Evolutionary conservation across 2,113 vertebrate genomes (phyloP).

Genomic region (Crypturellus undulatus): DNA sequence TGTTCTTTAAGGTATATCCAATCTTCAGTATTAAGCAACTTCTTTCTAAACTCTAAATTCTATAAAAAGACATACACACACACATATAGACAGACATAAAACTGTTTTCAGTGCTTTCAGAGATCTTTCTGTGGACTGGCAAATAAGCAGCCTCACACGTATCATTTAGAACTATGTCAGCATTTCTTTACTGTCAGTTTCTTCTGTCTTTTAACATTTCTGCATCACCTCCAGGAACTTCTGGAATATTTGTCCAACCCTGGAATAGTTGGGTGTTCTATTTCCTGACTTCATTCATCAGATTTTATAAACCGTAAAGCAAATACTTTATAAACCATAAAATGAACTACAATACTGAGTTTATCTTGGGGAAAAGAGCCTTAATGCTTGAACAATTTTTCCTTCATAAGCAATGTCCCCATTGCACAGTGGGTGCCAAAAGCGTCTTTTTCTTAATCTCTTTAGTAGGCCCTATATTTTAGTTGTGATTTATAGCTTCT

Average conservation of each 20-base stretch:
- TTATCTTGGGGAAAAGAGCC: not conserved
- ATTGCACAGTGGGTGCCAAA: not conserved
- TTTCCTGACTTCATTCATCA: slow-evolving; percentile 6
- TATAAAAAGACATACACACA: not conserved
- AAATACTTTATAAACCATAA: slow-evolving; percentile 26
- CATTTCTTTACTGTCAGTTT: not conserved
- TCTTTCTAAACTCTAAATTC: not conserved
- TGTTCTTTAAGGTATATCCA: not conserved
- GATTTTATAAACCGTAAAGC: slow-evolving; percentile 35
- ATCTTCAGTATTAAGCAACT: not conserved
- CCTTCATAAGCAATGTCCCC: slow-evolving; percentile 34
- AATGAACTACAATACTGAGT: not conserved
- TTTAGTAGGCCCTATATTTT: slow-evolving; percentile 38
- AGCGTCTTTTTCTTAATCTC: slow-evolving; percentile 26
- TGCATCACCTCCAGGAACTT: not conserved
- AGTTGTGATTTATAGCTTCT: slow-evolving; percentile 42
- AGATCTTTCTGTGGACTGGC: not conserved
- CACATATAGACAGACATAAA: not conserved
- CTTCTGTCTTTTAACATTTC: slow-evolving; percentile 1
- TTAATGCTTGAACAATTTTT: slow-evolving; percentile 45
- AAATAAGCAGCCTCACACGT: not conserved
- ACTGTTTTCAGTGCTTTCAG: not conserved
- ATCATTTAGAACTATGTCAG: not conserved
- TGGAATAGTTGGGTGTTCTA: not conserved
- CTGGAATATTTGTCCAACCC: slow-evolving; percentile 23